Percentiles rank a stretch among this genome's conserved stretches.
Conservation (phyloP, 2,888 invertebrate genomes). For the Chirona hameri region DNA sequence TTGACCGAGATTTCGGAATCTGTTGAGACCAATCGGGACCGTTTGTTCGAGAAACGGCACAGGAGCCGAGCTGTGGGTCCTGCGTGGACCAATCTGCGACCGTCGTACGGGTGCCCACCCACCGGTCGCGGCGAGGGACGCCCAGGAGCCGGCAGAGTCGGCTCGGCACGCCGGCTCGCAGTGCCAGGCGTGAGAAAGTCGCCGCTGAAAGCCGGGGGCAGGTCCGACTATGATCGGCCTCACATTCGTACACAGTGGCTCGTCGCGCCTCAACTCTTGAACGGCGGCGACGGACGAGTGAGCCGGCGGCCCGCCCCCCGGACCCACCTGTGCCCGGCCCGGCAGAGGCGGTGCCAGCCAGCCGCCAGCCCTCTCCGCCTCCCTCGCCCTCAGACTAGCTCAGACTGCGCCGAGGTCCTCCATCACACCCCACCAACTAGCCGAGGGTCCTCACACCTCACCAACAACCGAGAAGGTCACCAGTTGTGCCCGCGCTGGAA, state of each 20-base stretch:
- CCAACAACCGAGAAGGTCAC: background rate
- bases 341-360: background rate
- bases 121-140: too few species aligned
- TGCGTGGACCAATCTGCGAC: too few species aligned
- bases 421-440: too few species aligned
- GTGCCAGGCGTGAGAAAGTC: slow-evolving; percentile 25
- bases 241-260: background rate
- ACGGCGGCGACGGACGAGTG: background rate
- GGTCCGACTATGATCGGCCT: slow-evolving; percentile 1
- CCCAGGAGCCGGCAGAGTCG: background rate
- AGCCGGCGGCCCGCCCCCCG: background rate
- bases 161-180: background rate
- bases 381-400: too few species aligned
- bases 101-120: too few species aligned
- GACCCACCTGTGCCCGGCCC: background rate
- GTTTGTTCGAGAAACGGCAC: too few species aligned
- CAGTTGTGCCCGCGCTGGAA: background rate
- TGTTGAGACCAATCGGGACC: too few species aligned
- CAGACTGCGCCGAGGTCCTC: too few species aligned
- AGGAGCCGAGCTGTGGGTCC: too few species aligned
- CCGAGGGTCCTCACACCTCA: background rate
- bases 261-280: slow-evolving; percentile 9
- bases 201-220: background rate
- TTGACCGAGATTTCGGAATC: too few species aligned
- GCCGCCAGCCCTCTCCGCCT: too few species aligned